Evolutionary conservation across 2,113 vertebrate genomes (phyloP).

Genomic region (Hemichromis elongatus): DNA sequence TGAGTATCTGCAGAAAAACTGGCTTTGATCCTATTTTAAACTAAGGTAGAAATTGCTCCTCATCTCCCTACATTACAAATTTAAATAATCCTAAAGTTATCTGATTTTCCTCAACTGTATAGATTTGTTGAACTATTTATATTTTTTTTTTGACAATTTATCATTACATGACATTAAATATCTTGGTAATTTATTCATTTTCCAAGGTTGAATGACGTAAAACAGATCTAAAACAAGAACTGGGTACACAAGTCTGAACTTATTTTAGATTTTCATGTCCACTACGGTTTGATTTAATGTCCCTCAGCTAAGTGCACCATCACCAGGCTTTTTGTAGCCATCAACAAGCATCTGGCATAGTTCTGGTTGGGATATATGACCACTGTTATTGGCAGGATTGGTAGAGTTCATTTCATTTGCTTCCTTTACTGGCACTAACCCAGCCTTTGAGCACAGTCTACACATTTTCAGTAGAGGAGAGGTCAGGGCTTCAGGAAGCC

Average conservation of each 20-base stretch:
- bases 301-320: neutral
- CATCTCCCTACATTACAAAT: neutral
- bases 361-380: neutral
- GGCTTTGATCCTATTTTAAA: neutral
- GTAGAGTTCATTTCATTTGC: neutral
- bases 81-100: neutral
- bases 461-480: no score
- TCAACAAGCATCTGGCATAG: neutral
- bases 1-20: neutral
- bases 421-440: neutral
- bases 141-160: neutral
- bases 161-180: neutral
- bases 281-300: neutral
- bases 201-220: neutral
- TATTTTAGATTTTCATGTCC: neutral
- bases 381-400: neutral
- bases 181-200: neutral
- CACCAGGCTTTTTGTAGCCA: neutral
- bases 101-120: neutral
- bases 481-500: neutral
- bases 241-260: neutral
- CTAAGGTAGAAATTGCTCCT: neutral
- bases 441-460: fast-evolving
- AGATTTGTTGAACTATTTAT: neutral
- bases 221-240: neutral